Percentiles rank a stretch among this genome's conserved stretches.
These are phyloP conservation scores for Copsychus sechellarum DNA, from an alignment of 2,113 vertebrate species.

Conservation along the genomic window DNA sequence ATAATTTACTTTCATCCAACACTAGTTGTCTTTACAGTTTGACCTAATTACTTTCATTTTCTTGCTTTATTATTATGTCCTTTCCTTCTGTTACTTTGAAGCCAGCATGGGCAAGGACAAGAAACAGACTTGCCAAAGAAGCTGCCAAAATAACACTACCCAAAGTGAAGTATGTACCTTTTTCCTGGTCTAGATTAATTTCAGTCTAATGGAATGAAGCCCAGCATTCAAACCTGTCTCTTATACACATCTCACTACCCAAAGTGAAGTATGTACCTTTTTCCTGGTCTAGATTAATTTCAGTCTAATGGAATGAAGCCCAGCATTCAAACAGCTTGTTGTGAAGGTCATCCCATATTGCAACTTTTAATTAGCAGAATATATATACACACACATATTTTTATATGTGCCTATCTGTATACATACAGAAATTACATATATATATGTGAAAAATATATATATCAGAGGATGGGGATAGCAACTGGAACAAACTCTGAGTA, in stretches of 20 bases:
- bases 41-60: background rate
- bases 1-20: background rate
- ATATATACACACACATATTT: background rate
- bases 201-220: conserved; percentile 15
- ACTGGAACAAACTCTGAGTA: background rate
- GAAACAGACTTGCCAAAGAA: background rate
- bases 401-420: background rate
- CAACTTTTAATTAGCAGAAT: background rate
- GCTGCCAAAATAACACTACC: conserved; percentile 16
- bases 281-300: background rate
- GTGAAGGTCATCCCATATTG: conserved; percentile 1
- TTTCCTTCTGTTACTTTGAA: background rate
- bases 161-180: background rate
- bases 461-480: background rate
- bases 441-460: background rate
- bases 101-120: background rate
- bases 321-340: conserved; percentile 18
- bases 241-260: no score
- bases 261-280: background rate
- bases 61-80: background rate
- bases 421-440: background rate
- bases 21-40: background rate
- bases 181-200: background rate
- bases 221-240: background rate
- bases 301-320: conserved; percentile 10